Evolutionary conservation across 2,888 invertebrate species (phyloP), one percentile per base, ranked within the genome.

Genomic region (Cephonodes hylas): DNA sequence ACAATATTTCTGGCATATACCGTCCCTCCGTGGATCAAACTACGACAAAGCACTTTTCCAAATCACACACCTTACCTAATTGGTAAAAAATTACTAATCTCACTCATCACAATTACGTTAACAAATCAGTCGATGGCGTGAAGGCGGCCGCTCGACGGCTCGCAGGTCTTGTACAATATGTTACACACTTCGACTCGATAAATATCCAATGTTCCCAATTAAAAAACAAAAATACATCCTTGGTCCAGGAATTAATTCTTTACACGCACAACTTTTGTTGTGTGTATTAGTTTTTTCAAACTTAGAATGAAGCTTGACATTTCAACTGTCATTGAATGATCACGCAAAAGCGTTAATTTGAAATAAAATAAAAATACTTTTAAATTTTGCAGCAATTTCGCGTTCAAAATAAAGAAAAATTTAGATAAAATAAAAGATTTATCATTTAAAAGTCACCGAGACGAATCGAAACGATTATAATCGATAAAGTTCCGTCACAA

Each of bases 21-120:
- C 81, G 74, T 77, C 73, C 80, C 70, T 81, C 77, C 83, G 80
- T 81, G 77, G 80, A 80, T 84, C 84, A 79, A 82, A 83, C 86
- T 81, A 84, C 82, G 73, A 74, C 84, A 84, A 85, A 86, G 86
- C 88, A 86, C 88, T 83, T 84, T 67, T 72, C 81, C 73, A 76
- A 80, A 84, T 84, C 89, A 84, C 86, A 84, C 84, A 76, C 83
- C 73, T 83, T 80, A 77, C 84, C 83, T 86, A 83, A 78, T 67
- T 80, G 85, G 82, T 85, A 89, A 84, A 89, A 84, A 83, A 77
- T 86, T 79, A 79, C 86, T 89, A 89, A 86, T 91, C 88, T 91
- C 91, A 90, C 89, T 89, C 87, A 73, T 82, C 76, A 53, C 53
- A 76, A 77, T 82, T 84, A 77, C 76, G 73, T 75, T 78, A 86